Evolutionary conservation across 2,888 invertebrate genomes (phyloP), one percentile per base, ranked within the genome.

Genomic region (Lapara coniferarum): DNA sequence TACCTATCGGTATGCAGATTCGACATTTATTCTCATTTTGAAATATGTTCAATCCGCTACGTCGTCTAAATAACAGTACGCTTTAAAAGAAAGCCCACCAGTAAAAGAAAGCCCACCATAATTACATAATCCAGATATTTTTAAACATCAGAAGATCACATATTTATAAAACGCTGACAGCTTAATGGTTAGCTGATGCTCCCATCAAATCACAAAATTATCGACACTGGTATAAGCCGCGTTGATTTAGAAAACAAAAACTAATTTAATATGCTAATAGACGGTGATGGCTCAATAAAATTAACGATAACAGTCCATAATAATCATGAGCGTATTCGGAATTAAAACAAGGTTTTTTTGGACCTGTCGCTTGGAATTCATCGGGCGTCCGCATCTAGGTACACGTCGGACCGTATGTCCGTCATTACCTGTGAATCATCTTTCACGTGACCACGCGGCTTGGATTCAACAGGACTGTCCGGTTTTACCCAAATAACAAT

Each of bases 341-440:
- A 79, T 77, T 79, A 74, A 81, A 80, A 79, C 77, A 77, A 76
- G 76, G 77, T 81, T 82, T 81, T 77, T 82, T 73, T 77, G 74
- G 73, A 80, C 77, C 81, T 84, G 84, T 85, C 84, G 81, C 79
- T 89, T 85, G 81, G 80, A 77, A 90, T 90, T 89, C 91, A 89
- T 89, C 89, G 88, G 81, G 82, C 86, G 86, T 89, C 80, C 86
- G 82, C 84, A 89, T 90, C 88, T 86, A 87, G 82, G 82, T 85
- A 89, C 89, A 89, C 86, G 87, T 85, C 55, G 55, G 19, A 19
- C 83, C 81, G 84, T 87, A 81, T 81, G 85, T 88, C 89, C 89
- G 81, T 91, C 90, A 91, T 92, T 91, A 89, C 81, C 88, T 85
- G 86, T 91, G 92, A 92, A 90, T 92, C 92, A 92, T 87, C 67